Evolutionary conservation across 2,888 invertebrate genomes (phyloP), one percentile per base, ranked within the genome.

Genomic region (Monopis laevigella): DNA sequence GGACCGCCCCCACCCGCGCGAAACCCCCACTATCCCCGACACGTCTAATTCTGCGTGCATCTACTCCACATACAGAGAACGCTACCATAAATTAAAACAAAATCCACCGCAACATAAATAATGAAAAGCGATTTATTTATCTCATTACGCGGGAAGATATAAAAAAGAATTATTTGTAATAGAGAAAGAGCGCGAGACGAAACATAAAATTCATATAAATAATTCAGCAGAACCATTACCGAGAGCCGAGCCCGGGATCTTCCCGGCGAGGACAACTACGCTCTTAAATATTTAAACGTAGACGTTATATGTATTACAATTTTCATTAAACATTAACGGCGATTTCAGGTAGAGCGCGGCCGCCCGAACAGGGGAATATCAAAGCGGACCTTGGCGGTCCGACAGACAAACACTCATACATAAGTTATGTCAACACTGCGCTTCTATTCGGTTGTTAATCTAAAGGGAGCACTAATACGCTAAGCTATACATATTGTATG

Each of bases 291-390:
- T 77, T 78, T 71, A 64, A 77, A 59, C 60, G 53, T 52, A 58
- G 55, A 65, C 67, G 71, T 75, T 75, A 77, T 77, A 75, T 75
- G 72, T 75, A 80, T 75, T 75, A 78, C 73, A 77, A 74, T 77
- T 75, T 74, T 68, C 68, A 74, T 77, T 71, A 77, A 74, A 70
- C 56, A 71, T 69, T 73, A 69, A 77, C 59, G 58, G 58, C 62
- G 60, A 66, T 61, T 65, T 61, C 59, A 62, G 62, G 57, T 52
- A 60, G 60, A 65, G 45, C 53, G 54, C 38, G 38, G 34, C 27
- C 18, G 39, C 39, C 36, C 36, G 17, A 40, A 28, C 40, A 29
- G 40, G 36, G 36, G 36, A 36, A 36, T 36, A 36, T 36, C 36
- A 36, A 28, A 39, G 53, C 54, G 53, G 51, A 48, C 54, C 54